These are phyloP conservation scores for Baccha elongata DNA, from an alignment of 2,888 invertebrate species.

Conservation along the genomic window DNA sequence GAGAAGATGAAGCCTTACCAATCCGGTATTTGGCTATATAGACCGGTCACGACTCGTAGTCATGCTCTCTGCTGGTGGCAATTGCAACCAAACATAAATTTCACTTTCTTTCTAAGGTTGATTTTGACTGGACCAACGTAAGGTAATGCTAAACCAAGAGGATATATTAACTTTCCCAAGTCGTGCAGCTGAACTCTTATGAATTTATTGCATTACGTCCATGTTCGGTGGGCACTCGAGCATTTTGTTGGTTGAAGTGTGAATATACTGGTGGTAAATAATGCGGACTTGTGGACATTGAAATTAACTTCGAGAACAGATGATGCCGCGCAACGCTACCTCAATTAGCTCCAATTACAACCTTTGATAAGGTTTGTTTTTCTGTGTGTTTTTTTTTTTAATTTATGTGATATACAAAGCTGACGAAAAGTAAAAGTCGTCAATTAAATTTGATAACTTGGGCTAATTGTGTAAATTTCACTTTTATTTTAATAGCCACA, in stretches of 20 bases:
- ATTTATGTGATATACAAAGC: conserved; percentile 4
- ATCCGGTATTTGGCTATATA: neutral
- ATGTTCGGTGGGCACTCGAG: conserved; percentile 7
- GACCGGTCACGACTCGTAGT: neutral
- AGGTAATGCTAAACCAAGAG: conserved; percentile 51
- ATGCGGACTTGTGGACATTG: conserved; percentile 12
- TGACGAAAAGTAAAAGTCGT: conserved; percentile 66
- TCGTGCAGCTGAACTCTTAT: conserved; percentile 33
- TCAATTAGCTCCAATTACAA: conserved; percentile 50
- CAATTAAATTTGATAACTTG: conserved; percentile 59
- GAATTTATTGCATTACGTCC: conserved; percentile 39
- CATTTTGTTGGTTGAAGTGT: neutral
- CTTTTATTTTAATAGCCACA: conserved; percentile 41
- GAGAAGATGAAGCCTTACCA: conserved; percentile 28
- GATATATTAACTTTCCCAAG: conserved; percentile 66
- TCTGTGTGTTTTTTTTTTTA: conserved; percentile 12
- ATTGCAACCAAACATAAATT: conserved; percentile 59
- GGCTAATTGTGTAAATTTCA: conserved; percentile 55
- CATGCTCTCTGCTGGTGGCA: conserved; percentile 12
- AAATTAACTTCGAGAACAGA: conserved; percentile 15
- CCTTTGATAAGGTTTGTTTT: conserved; percentile 3
- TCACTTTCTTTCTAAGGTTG: conserved; percentile 69
- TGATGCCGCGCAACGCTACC: conserved; percentile 19
- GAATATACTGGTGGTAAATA: neutral
- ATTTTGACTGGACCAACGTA: conserved; percentile 11